Conservation (phyloP, 1,140 invertebrate species). For the Aphelenchoides besseyi region DNA sequence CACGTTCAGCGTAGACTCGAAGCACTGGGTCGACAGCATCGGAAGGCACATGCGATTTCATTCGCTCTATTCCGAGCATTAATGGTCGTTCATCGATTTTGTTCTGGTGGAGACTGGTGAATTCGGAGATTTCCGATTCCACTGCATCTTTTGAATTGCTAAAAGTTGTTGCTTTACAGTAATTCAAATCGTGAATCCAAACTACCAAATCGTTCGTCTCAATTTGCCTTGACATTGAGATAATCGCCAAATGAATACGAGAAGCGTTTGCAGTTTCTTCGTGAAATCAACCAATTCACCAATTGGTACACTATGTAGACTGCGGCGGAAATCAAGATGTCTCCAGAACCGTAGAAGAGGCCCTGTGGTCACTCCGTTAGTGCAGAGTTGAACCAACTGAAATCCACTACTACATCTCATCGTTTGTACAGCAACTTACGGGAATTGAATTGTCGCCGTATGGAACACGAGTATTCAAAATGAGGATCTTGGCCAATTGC, state of each 20-base stretch:
- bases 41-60: background rate
- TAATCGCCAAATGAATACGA: background rate
- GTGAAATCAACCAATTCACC: background rate
- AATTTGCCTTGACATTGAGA: background rate
- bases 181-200: background rate
- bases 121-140: background rate
- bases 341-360: background rate
- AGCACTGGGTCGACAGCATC: background rate
- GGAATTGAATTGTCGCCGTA: background rate
- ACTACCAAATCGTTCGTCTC: background rate
- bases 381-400: background rate
- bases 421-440: background rate
- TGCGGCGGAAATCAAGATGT: background rate
- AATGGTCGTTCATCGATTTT: background rate
- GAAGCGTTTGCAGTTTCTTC: background rate
- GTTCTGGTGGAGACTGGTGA: background rate
- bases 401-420: background rate
- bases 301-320: background rate
- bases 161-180: background rate
- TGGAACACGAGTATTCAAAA: background rate
- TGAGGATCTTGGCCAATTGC: background rate
- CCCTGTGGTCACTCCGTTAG: background rate
- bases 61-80: slow-evolving; percentile 4
- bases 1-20: background rate
- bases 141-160: background rate